Conservation (phyloP, 2,888 invertebrate species). For the Dione juno region DNA sequence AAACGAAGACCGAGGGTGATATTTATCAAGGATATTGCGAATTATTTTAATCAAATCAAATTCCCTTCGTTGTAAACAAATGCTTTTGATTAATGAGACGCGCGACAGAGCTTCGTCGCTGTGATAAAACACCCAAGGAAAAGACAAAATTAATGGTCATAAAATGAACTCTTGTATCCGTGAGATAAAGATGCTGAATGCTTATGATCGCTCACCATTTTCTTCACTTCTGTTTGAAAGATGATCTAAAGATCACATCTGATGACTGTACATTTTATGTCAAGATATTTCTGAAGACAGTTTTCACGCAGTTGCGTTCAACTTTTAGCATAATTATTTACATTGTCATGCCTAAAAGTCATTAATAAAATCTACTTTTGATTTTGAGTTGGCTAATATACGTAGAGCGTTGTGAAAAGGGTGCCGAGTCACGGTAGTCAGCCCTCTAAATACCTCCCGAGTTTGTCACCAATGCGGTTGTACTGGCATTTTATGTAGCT, state of each 20-base stretch:
- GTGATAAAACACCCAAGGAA: conserved; percentile 82
- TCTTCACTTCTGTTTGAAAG: conserved; percentile 74
- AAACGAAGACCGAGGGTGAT: conserved; percentile 83
- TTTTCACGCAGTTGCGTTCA: conserved; percentile 71
- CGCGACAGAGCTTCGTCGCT: conserved; percentile 81
- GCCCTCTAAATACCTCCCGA: conserved; percentile 77
- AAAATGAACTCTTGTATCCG: conserved; percentile 83
- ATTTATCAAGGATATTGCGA: conserved; percentile 84
- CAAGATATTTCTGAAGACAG: conserved; percentile 59
- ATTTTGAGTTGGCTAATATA: conserved; percentile 82
- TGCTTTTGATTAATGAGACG: conserved; percentile 84
- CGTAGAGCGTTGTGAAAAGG: conserved; percentile 73
- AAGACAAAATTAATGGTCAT: conserved; percentile 83
- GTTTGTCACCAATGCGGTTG: conserved; percentile 80
- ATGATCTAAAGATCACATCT: conserved; percentile 77
- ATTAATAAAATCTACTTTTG: conserved; percentile 83
- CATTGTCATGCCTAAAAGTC: conserved; percentile 79
- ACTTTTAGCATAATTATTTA: conserved; percentile 77
- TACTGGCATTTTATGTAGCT: conserved; percentile 80
- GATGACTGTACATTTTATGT: conserved; percentile 75
- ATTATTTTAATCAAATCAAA: conserved; percentile 85
- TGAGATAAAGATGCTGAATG: conserved; percentile 82
- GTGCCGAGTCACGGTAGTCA: conserved; percentile 73
- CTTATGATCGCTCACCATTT: conserved; percentile 80
- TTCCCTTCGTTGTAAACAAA: conserved; percentile 84